Conservation (phyloP, 2,113 vertebrate species). For the Scomber scombrus region DNA sequence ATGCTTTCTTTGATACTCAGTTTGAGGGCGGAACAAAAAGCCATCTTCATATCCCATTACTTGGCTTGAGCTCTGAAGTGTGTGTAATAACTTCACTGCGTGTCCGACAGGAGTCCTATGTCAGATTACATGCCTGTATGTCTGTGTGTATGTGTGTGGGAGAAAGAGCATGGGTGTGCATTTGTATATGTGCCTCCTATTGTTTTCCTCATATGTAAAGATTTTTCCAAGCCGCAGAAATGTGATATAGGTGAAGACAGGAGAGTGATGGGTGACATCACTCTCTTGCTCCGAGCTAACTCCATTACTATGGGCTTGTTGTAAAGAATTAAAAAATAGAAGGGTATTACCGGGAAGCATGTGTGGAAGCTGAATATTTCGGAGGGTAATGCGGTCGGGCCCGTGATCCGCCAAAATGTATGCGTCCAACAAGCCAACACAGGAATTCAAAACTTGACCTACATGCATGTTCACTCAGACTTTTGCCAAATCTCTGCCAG, state of each 20-base stretch:
- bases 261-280: constrained; percentile 61
- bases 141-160: constrained; percentile 14
- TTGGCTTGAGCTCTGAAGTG: constrained; percentile 23
- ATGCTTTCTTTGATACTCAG: constrained; percentile 31
- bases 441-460: neutral
- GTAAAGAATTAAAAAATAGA: constrained; percentile 7
- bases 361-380: constrained; percentile 20
- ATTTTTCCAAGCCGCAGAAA: constrained; percentile 50
- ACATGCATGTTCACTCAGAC: neutral
- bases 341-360: constrained; percentile 32
- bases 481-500: constrained; percentile 64
- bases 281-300: constrained; percentile 18
- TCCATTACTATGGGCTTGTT: constrained; percentile 12
- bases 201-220: constrained; percentile 33
- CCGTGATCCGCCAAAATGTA: neutral
- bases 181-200: constrained; percentile 28
- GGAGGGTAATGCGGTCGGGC: neutral
- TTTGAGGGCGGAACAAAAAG: constrained; percentile 29
- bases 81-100: constrained; percentile 40
- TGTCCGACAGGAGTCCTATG: constrained; percentile 48
- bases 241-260: constrained; percentile 55
- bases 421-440: constrained; percentile 12
- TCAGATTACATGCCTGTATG: constrained; percentile 41
- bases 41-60: constrained; percentile 22
- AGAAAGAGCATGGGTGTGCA: constrained; percentile 14